Base-by-base conservation (phyloP, 2,888 invertebrate genomes). In the Zeuzera pyrina region DNA sequence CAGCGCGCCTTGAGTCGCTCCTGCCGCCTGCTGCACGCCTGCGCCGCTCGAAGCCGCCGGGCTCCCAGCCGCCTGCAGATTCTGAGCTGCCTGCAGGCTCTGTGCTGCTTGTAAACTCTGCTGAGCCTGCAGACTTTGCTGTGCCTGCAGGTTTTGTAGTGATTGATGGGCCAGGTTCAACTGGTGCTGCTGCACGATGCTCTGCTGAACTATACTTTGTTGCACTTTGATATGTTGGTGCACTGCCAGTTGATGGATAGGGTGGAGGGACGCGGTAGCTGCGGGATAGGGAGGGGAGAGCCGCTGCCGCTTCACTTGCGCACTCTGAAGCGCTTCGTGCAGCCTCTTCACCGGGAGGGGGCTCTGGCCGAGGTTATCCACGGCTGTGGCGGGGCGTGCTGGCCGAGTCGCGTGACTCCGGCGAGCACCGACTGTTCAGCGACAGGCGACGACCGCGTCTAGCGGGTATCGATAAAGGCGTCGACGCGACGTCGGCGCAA, bases 221-320 rank as follows among this genome's bases (percentile, higher is more conserved):
- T 79, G 79, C 68, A 77, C 78, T 58, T 78, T 77, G 58, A 74
- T 76, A 52, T 77, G 77, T 57, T 78, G 81, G 57, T 81, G 79
- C 54, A 78, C 78, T 16, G 78, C 79, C 40, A 79, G 72, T 50
- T 78, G 79, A 39, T 79, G 78, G 41, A 77, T 78, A 21, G 76
- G 78, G 50, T 77, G 81, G 38, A 78, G 74, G 52, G 67, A 61
- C 37, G 67, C 43, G 47, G 77, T 68, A 57, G 77, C 79, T 65
- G 84, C 71, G 76, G 85, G 85, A 72, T 85, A 86, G 60, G 83
- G 79, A 47, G 83, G 84, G 67, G 83, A 79, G 72, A 86, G 85
- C 72, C 85, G 85, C 85, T 87, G 87, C 59, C 86, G 85, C 84
- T 86, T 85, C 73, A 84, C 85, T 73, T 83, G 84, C 60, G 84